Evolutionary conservation across 2,113 vertebrate genomes (phyloP).

Genomic region (Buteo buteo): DNA sequence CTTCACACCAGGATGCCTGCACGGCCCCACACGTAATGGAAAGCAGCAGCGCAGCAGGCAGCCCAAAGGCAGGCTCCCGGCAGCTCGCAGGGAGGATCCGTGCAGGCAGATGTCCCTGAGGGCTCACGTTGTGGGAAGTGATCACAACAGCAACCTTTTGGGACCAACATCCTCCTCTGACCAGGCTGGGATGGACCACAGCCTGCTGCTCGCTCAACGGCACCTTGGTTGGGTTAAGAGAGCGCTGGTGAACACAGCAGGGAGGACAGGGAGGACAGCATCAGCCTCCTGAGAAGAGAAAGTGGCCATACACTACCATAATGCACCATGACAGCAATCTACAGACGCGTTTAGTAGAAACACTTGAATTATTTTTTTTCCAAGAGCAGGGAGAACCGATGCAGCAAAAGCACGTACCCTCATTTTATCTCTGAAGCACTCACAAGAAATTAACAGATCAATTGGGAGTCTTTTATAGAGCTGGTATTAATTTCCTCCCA

Average conservation of each 20-base stretch:
- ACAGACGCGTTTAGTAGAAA: not conserved
- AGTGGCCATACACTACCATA: not conserved
- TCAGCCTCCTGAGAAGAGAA: not conserved
- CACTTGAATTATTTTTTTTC: not conserved
- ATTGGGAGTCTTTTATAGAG: conserved; percentile 49
- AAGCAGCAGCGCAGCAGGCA: not conserved
- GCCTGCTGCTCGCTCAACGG: accelerated
- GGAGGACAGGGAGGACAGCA: not conserved
- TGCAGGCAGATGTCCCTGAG: accelerated
- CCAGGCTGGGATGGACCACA: not conserved
- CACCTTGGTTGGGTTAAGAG: not conserved
- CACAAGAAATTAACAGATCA: conserved; percentile 62
- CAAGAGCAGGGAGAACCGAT: not conserved
- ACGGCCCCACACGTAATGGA: accelerated
- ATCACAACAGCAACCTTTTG: not conserved
- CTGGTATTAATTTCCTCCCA: conserved; percentile 48
- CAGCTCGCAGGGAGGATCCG: not conserved
- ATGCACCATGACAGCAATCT: accelerated
- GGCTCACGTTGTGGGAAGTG: accelerated
- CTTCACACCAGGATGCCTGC: too few relatives aligned
- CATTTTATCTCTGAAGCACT: conserved; percentile 23
- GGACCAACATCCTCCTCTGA: not conserved
- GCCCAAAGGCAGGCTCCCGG: not conserved
- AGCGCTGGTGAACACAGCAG: accelerated
- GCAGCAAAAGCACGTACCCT: not conserved